These are phyloP conservation scores for Calidris pygmaea DNA, from an alignment of 2,113 vertebrate genomes.

Conservation along the genomic window DNA sequence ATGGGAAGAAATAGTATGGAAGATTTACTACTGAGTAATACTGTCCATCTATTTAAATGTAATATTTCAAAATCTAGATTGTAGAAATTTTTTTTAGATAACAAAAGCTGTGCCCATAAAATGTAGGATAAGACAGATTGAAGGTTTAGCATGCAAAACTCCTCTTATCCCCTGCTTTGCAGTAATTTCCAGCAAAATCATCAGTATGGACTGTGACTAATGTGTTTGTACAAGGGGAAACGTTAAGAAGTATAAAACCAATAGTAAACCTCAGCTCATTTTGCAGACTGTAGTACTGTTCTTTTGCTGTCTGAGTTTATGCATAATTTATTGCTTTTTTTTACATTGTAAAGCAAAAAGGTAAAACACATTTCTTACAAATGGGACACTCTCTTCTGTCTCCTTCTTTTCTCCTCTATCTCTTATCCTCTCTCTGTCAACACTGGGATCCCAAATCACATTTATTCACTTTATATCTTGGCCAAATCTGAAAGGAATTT, in stretches of 20 bases:
- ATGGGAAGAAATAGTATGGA: neutral
- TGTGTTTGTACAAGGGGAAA: neutral
- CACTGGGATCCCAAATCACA: neutral
- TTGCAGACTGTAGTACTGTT: neutral
- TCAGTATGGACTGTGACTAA: neutral
- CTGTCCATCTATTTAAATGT: neutral
- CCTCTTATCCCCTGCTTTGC: neutral
- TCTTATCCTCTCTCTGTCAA: neutral
- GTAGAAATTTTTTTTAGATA: neutral
- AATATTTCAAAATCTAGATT: neutral
- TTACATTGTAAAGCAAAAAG: neutral
- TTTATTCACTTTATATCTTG: neutral
- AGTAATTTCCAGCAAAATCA: neutral
- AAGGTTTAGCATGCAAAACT: neutral
- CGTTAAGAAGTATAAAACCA: neutral
- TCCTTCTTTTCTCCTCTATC: neutral
- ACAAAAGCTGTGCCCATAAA: neutral
- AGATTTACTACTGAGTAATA: neutral
- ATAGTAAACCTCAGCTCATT: neutral
- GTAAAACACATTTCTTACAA: neutral
- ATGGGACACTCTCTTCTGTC: neutral
- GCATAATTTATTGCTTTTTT: neutral
- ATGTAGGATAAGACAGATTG: accelerated
- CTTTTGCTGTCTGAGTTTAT: neutral
- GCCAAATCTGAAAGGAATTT: neutral